Percentiles rank a stretch among this genome's conserved stretches.
These are phyloP conservation scores for Oikopleura albicans DNA, from an alignment of 23 tunicate genomes.

Conservation along the genomic window DNA sequence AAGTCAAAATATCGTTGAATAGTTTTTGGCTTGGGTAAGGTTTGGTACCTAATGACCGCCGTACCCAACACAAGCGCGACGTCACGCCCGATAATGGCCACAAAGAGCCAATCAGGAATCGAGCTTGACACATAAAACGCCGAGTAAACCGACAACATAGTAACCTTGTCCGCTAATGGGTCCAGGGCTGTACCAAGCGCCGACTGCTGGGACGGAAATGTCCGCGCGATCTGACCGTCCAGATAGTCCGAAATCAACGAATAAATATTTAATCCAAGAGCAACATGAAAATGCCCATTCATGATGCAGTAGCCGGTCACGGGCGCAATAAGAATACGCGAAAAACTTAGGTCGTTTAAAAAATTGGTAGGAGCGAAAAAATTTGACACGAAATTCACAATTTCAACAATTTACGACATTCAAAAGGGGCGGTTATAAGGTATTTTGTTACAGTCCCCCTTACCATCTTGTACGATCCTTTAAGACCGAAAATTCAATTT, in stretches of 20 bases:
- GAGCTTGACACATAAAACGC: background rate
- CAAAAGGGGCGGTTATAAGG: no score
- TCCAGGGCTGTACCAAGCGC: conserved; percentile 81
- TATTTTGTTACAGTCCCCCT: no score
- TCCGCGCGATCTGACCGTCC: conserved; percentile 79
- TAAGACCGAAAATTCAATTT: no score
- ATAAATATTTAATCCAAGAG: background rate
- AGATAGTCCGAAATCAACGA: conserved; percentile 19
- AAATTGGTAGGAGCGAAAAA: no score
- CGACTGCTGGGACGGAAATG: conserved; percentile 91
- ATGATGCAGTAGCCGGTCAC: background rate
- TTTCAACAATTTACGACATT: no score
- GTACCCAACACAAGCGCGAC: conserved; percentile 37
- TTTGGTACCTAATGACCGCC: conserved; percentile 49
- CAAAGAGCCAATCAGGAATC: background rate
- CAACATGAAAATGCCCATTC: background rate
- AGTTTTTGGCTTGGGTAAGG: conserved; percentile 75
- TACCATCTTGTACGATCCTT: no score
- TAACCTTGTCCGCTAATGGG: conserved; percentile 68
- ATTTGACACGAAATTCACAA: no score
- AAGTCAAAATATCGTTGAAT: conserved; percentile 79
- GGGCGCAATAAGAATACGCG: background rate
- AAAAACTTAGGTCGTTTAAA: no score
- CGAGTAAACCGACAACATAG: background rate
- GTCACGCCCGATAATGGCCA: conserved; percentile 52